Evolutionary conservation across 2,888 invertebrate species (phyloP).

Genomic region (Taenaris catops): DNA sequence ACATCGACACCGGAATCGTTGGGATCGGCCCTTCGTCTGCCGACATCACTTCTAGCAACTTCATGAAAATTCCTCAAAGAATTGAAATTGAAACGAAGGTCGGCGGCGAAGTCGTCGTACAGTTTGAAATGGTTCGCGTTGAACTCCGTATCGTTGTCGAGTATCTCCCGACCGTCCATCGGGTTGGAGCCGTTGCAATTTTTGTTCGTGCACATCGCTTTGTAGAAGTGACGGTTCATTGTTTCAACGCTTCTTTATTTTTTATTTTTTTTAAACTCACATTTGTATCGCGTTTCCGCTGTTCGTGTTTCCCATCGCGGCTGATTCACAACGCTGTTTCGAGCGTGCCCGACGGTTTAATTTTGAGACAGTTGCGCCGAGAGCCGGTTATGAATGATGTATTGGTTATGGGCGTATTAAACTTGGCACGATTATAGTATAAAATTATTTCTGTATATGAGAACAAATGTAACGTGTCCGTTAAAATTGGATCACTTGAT

Average conservation of each 20-base stretch:
- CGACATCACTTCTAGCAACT: slow-evolving; percentile 29
- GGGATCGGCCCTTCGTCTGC: slow-evolving; percentile 48
- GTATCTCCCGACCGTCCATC: slow-evolving; percentile 43
- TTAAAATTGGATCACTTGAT: slow-evolving; percentile 1
- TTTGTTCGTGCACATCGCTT: slow-evolving; percentile 54
- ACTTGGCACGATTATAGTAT: slow-evolving; percentile 22
- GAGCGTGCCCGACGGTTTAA: no score
- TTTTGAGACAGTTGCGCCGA: slow-evolving; percentile 33
- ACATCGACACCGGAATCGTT: slow-evolving; percentile 72
- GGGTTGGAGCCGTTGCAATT: slow-evolving; percentile 39
- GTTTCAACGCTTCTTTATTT: no score
- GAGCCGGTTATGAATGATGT: slow-evolving; percentile 31
- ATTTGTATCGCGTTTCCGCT: no score
- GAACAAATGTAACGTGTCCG: slow-evolving; percentile 11
- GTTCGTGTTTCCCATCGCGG: no score
- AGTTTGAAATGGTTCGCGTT: slow-evolving; percentile 73
- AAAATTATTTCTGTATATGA: slow-evolving; percentile 17
- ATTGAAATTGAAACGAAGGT: slow-evolving; percentile 60
- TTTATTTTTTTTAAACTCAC: no score
- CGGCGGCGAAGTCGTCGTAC: slow-evolving; percentile 70
- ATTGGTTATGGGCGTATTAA: slow-evolving; percentile 49
- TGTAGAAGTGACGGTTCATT: slow-evolving; percentile 67
- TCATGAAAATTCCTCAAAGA: slow-evolving; percentile 53
- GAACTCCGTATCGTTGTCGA: slow-evolving; percentile 71
- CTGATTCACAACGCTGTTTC: no score